phyloP scores from a whole-genome alignment of 2,888 invertebrate genomes.

The Melanchra persicariae region DNA sequence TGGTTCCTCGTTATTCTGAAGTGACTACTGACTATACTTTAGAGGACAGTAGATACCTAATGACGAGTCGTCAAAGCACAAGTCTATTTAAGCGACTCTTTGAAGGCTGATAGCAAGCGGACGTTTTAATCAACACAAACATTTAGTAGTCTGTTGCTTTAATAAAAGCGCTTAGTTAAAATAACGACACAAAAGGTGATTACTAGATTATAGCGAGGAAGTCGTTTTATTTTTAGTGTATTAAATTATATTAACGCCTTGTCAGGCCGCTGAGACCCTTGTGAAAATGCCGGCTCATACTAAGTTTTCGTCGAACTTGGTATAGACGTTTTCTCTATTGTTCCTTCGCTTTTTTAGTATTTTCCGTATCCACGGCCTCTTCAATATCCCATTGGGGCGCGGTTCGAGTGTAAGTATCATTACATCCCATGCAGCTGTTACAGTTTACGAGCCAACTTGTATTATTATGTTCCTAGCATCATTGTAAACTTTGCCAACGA shows the following conservation, averaged over 20 bases:
- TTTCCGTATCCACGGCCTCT: conserved; percentile 77
- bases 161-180: conserved; percentile 51
- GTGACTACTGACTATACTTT: conserved; percentile 48
- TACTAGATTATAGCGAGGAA: conserved; percentile 49
- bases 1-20: conserved; percentile 62
- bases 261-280: conserved; percentile 75
- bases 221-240: conserved; percentile 73
- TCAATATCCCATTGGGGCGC: conserved; percentile 80
- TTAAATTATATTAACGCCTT: conserved; percentile 78
- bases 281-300: conserved; percentile 71
- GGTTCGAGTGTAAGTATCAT: conserved; percentile 80
- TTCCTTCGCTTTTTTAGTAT: conserved; percentile 73
- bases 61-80: conserved; percentile 52
- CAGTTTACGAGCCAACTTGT: conserved; percentile 86
- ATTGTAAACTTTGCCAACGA: conserved; percentile 81
- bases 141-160: conserved; percentile 57
- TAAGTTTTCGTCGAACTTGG: conserved; percentile 72
- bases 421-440: conserved; percentile 87
- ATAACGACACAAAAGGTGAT: conserved; percentile 55
- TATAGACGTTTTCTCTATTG: conserved; percentile 74
- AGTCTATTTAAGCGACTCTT: conserved; percentile 55
- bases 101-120: conserved; percentile 57
- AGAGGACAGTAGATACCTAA: conserved; percentile 45
- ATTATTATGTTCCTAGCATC: conserved; percentile 84
- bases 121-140: conserved; percentile 66